These are phyloP conservation scores for Diplazon laetatorius DNA, from an alignment of 2,888 invertebrate species.

Conservation along the genomic window DNA sequence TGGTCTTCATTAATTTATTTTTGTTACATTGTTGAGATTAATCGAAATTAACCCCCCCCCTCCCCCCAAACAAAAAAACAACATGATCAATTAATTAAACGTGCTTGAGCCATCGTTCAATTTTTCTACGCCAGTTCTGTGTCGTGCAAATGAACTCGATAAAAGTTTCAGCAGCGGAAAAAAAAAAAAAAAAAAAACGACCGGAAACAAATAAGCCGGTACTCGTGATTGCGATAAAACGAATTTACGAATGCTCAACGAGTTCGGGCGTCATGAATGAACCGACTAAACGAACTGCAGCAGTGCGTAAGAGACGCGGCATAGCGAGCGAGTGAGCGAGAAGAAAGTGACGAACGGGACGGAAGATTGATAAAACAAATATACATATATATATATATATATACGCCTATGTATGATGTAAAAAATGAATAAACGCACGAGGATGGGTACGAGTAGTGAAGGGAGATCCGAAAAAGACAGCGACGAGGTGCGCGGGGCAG, in stretches of 20 bases:
- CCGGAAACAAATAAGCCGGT: no score
- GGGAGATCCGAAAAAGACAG: constrained; percentile 1
- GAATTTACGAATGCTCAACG: no score
- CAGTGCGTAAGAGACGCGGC: constrained; percentile 50
- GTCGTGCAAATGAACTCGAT: neutral
- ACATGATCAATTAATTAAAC: neutral
- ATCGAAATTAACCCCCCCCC: neutral
- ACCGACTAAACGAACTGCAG: constrained; percentile 54
- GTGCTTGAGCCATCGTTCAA: neutral
- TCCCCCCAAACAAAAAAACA: neutral
- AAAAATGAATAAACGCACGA: constrained; percentile 23
- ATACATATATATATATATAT: no score
- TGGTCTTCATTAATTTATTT: no score
- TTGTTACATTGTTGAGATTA: neutral
- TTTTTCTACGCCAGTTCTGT: neutral
- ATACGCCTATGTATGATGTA: no score
- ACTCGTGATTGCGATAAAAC: no score
- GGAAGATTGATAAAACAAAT: no score
- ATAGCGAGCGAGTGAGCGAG: neutral
- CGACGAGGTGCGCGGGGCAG: constrained; percentile 11
- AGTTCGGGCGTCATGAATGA: constrained; percentile 60
- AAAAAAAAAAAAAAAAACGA: constrained; percentile 2
- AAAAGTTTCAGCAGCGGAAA: constrained; percentile 4
- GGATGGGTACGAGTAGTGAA: neutral
- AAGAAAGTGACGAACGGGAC: no score